Base-by-base conservation (phyloP, 2,888 invertebrate species). In the Lasioglossum leucozonium region DNA sequence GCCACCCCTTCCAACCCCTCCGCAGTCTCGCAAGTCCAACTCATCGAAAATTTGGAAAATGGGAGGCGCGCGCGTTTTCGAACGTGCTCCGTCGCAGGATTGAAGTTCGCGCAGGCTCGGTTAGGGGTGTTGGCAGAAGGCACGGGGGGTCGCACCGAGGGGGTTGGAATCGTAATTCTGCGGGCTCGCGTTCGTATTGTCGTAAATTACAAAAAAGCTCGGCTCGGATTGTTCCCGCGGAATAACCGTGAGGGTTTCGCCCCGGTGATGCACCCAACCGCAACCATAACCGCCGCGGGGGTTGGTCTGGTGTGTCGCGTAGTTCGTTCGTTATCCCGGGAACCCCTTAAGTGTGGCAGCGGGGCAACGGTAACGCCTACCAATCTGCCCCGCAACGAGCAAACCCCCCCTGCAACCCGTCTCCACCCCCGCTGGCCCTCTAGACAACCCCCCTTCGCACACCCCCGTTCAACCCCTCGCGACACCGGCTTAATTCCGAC, bases 351-450 rank as follows among this genome's bases (percentile, higher is more conserved):
- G 89, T 90, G 87, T 86, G 82, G 85, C 81, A 88, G 82, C 86
- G 81, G 88, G 79, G 65, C 85, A 65, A 77, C 44, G 92, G 94
- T 91, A 92, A 92, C 94, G 94, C 94, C 94, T 94, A 94, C 94
- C 93, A 94, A 94, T 94, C 94, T 94, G 92, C 90, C 85, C 78
- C 79, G 65, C 65, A 55, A 77, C 79, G 34, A 69, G 65, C 88
- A 80, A 69, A 77, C 86, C 82, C 22, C 22, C 30, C 22, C 55
- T 1, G 40, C 40, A 40, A n/a, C 40, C 72, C 77, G n/a, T 77
- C 42, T 51, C 69, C 40, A 34, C 13, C 40, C 42, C 71, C n/a
- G 42, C 58, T 69, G 65, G 34, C 34, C 58, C 58, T 8, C 51
- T 22, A 8, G 40, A 40, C 40, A 40, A 37, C 79, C 78, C 85